Conservation (phyloP, 1,140 invertebrate species). For the Drosophila paulistorum region DNA sequence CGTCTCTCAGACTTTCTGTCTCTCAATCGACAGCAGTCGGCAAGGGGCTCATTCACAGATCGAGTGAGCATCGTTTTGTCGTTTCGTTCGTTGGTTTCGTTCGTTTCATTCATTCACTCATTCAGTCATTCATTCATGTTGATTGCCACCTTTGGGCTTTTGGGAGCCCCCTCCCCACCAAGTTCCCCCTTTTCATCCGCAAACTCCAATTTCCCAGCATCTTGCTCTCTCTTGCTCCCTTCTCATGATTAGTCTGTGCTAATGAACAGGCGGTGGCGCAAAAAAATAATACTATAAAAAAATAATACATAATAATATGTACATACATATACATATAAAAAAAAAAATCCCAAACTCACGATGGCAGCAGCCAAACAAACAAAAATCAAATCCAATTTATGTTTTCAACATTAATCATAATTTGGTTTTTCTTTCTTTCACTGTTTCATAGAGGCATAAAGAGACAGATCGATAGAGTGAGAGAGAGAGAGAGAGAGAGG, state of each 20-base stretch:
- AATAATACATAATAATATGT: constrained; percentile 3
- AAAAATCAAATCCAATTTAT: constrained; percentile 79
- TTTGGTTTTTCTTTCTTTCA: constrained; percentile 39
- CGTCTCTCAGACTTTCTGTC: constrained; percentile 24
- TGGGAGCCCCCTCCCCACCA: constrained; percentile 31
- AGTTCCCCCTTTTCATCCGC: constrained; percentile 10
- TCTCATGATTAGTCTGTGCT: constrained; percentile 67
- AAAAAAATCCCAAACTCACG: constrained; percentile 12
- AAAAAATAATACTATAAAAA: constrained; percentile 40
- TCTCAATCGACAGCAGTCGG: constrained; percentile 4
- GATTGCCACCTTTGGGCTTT: constrained; percentile 72
- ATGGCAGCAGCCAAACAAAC: constrained; percentile 64
- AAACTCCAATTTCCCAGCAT: neutral
- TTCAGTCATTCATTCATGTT: constrained; percentile 71
- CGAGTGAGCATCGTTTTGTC: constrained; percentile 22
- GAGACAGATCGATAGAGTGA: neutral
- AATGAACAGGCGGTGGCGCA: constrained; percentile 69
- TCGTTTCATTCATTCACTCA: constrained; percentile 33
- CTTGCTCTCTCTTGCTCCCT: constrained; percentile 2
- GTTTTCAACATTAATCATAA: constrained; percentile 75
- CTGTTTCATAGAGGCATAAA: neutral
- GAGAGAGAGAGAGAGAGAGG: neutral
- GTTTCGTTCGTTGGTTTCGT: neutral
- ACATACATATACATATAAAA: constrained; percentile 12
- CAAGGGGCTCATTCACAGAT: constrained; percentile 57